A percentile compares a stretch with the other conserved stretches of the same genome.
These are phyloP conservation scores for Poeciliopsis retropinna DNA, from an alignment of 2,113 vertebrate genomes.

Conservation along the genomic window DNA sequence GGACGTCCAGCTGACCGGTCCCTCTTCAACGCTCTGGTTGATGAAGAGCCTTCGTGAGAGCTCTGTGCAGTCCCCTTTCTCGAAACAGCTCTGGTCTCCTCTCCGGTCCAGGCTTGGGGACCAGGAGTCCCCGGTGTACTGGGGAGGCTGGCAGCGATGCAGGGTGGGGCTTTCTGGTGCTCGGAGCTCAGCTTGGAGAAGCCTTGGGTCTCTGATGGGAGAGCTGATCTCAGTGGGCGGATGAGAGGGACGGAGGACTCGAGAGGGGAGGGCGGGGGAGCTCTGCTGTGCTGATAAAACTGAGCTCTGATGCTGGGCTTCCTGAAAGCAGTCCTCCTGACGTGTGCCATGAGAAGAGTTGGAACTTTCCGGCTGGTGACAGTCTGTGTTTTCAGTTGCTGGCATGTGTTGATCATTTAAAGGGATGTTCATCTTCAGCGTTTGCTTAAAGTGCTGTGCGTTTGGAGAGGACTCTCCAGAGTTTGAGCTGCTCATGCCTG, in stretches of 20 bases:
- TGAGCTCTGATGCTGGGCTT: conserved; percentile 35
- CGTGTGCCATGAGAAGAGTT: conserved; percentile 20
- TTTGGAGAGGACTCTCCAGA: conserved; percentile 47
- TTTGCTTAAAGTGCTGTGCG: conserved; percentile 66
- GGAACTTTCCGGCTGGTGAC: conserved; percentile 60
- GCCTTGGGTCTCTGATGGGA: conserved; percentile 76
- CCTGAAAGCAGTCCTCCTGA: conserved; percentile 24
- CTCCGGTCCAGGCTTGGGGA: conserved; percentile 40
- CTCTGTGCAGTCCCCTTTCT: conserved; percentile 65
- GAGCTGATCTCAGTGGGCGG: conserved; percentile 73
- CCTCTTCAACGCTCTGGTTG: conserved; percentile 68
- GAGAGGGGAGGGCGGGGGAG: conserved; percentile 72
- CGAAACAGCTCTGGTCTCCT: conserved; percentile 39
- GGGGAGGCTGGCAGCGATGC: conserved; percentile 73
- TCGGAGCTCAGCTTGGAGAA: conserved; percentile 62
- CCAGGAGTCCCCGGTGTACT: conserved; percentile 73
- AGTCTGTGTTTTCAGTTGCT: conserved; percentile 55
- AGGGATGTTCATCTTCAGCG: conserved; percentile 81
- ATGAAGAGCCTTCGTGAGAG: conserved; percentile 67
- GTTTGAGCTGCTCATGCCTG: conserved; percentile 40
- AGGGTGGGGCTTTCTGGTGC: conserved; percentile 74
- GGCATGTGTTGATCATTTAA: conserved; percentile 67
- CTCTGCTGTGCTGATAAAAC: conserved; percentile 16
- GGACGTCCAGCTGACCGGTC: conserved; percentile 76
- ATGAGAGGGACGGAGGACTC: conserved; percentile 58